Percentiles rank a stretch among this genome's conserved stretches.
Evolutionary conservation across 2,797 vertebrate genomes (phyloP).

Genomic region (Okamejei kenojei): DNA sequence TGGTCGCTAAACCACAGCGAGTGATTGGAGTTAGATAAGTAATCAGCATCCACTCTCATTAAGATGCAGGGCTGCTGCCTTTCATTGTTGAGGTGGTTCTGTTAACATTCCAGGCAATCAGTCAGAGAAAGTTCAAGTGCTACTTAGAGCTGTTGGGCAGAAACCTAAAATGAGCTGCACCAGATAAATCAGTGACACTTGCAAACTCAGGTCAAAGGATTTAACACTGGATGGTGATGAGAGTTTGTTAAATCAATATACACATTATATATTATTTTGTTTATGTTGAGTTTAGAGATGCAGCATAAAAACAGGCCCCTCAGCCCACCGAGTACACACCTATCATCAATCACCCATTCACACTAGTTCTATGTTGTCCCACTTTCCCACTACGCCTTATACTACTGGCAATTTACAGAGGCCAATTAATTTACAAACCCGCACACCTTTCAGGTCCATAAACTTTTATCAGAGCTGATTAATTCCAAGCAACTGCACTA

Average conservation of each 20-base stretch:
- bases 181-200: not conserved
- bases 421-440: too few relatives aligned
- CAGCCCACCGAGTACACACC: too few relatives aligned
- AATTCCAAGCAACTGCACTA: too few relatives aligned
- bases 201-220: not conserved
- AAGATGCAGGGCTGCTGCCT: not conserved
- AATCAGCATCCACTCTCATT: not conserved
- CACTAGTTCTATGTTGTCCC: too few relatives aligned
- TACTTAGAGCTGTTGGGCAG: not conserved
- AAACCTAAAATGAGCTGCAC: not conserved
- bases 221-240: not conserved
- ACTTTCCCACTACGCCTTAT: too few relatives aligned
- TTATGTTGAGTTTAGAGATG: not conserved
- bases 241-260: not conserved
- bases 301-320: too few relatives aligned
- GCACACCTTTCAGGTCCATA: too few relatives aligned
- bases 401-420: too few relatives aligned
- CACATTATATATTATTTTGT: not conserved
- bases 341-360: too few relatives aligned
- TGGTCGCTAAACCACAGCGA: not conserved
- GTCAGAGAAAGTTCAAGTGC: not conserved
- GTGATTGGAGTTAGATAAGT: not conserved
- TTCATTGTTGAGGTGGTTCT: not conserved
- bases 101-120: not conserved
- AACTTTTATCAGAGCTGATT: too few relatives aligned